Conservation (phyloP, 2,113 vertebrate species). For the Rhinoptilus africanus region DNA sequence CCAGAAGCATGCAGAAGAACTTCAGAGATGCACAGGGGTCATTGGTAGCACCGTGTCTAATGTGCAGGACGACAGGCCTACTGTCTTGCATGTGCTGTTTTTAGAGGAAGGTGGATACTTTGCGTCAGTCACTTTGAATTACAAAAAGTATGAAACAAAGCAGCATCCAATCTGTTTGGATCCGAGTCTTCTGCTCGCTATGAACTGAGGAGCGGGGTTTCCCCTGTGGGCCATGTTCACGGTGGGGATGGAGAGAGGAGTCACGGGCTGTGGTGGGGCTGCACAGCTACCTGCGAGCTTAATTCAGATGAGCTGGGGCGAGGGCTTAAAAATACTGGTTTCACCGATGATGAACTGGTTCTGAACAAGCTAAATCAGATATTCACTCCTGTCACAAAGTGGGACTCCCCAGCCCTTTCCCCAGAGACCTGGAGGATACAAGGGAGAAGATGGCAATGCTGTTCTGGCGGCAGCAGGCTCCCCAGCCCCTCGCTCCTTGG, state of each 20-base stretch:
- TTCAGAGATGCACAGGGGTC: neutral
- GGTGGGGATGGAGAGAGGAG: neutral
- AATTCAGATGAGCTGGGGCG: neutral
- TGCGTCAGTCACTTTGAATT: neutral
- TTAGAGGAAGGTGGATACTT: neutral
- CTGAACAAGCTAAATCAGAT: neutral
- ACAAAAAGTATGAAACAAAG: neutral
- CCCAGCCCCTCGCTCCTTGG: neutral
- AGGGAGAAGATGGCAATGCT: accelerated
- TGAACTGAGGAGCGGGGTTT: accelerated
- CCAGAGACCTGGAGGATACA: neutral
- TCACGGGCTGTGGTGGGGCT: neutral
- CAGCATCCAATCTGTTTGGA: neutral
- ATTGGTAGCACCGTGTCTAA: neutral
- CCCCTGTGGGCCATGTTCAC: neutral
- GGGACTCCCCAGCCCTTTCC: neutral
- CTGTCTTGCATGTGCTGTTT: accelerated
- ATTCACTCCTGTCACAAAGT: neutral
- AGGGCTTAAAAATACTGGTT: neutral
- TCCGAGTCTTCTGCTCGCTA: neutral
- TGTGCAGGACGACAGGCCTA: accelerated
- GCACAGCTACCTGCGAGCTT: neutral
- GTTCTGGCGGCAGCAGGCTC: accelerated
- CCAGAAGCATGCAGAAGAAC: neutral
- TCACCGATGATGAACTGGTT: neutral